Conservation (phyloP, 2,888 invertebrate genomes). For the Caenorhabditis macrosperma region DNA sequence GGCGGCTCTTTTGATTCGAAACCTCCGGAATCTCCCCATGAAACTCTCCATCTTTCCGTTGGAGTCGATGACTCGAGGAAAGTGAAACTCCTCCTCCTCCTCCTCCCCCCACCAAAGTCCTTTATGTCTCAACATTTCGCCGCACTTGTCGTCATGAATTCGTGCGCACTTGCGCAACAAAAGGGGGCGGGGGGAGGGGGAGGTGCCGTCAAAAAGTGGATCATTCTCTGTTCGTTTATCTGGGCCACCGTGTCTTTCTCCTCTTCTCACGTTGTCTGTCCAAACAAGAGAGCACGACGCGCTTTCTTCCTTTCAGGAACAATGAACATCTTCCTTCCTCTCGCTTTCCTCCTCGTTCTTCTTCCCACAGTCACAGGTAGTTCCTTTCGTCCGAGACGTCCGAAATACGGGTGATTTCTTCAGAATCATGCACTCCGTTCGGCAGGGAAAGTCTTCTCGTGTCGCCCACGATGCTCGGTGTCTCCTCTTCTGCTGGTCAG, state of each 20-base stretch:
- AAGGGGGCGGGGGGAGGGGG: conserved; percentile 20
- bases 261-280: conserved; percentile 13
- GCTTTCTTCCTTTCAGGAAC: conserved; percentile 10
- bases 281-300: conserved; percentile 13
- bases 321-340: not conserved
- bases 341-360: not conserved
- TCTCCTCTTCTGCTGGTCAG: conserved; percentile 44
- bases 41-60: too few relatives aligned
- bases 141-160: conserved; percentile 40
- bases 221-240: conserved; percentile 19
- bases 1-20: too few relatives aligned
- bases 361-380: not conserved
- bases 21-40: too few relatives aligned
- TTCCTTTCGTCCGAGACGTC: not conserved
- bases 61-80: too few relatives aligned
- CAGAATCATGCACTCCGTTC: conserved; percentile 63
- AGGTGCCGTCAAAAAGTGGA: conserved; percentile 42
- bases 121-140: conserved; percentile 28
- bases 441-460: conserved; percentile 55
- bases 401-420: conserved; percentile 6
- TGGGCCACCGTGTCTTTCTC: not conserved
- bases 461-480: conserved; percentile 60
- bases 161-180: conserved; percentile 55
- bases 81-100: too few relatives aligned
- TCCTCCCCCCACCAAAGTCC: too few relatives aligned